These are phyloP conservation scores for Laticauda laticaudata DNA, from an alignment of 2,113 vertebrate species.

Conservation along the genomic window DNA sequence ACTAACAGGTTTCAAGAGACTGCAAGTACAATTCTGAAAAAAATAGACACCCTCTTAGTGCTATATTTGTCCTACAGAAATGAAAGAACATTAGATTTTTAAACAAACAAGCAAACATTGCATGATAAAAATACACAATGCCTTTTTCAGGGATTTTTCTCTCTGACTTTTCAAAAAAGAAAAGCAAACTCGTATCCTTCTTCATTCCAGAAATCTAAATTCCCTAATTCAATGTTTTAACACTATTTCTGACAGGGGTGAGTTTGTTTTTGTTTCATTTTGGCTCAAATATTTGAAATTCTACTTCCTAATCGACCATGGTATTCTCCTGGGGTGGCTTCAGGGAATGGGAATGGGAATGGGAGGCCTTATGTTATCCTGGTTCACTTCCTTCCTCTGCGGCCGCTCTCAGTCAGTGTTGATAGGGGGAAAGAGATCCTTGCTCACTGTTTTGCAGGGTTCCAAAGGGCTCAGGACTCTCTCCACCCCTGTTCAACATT, in stretches of 20 bases:
- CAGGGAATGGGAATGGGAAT: too few species aligned
- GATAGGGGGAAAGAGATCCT: too few species aligned
- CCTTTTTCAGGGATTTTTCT: background rate
- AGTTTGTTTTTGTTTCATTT: slow-evolving; percentile 1
- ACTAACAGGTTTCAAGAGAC: slow-evolving; percentile 4
- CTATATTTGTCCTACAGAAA: slow-evolving; percentile 10
- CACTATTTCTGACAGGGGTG: background rate
- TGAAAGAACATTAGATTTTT: slow-evolving; percentile 1
- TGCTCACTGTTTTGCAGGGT: too few species aligned
- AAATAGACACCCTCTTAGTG: background rate
- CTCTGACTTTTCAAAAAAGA: background rate
- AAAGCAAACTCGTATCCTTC: background rate
- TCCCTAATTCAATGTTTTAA: slow-evolving; percentile 19
- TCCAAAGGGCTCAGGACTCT: too few species aligned
- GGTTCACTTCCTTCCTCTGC: too few species aligned
- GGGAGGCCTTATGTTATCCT: too few species aligned
- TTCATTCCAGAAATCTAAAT: background rate
- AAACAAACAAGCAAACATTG: background rate
- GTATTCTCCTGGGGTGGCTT: too few species aligned
- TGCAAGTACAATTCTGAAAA: background rate
- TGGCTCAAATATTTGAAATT: slow-evolving; percentile 15
- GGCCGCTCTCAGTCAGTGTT: too few species aligned
- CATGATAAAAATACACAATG: slow-evolving; percentile 13
- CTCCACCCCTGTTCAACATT: too few species aligned
- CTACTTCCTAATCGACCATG: background rate